Conservation (phyloP, 2,888 invertebrate species). For the Mamestra brassicae region DNA sequence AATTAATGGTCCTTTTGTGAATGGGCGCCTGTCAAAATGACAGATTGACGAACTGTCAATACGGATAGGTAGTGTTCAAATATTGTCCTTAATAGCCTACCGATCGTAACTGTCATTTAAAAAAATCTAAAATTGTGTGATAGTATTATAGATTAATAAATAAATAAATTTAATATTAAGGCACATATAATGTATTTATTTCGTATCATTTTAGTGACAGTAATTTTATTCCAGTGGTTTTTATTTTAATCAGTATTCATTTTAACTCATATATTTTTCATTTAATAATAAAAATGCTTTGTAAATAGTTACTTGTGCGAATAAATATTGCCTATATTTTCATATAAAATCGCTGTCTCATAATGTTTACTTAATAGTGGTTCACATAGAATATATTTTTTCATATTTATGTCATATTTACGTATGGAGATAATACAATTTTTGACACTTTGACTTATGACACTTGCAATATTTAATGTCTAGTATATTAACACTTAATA, state of each 20-base stretch:
- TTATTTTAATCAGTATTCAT: constrained; percentile 83
- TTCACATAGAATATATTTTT: constrained; percentile 86
- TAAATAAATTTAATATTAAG: constrained; percentile 63
- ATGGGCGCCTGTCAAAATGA: constrained; percentile 21
- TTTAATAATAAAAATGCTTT: constrained; percentile 69
- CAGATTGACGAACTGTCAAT: constrained; percentile 51
- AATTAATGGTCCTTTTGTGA: background rate
- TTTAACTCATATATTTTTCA: constrained; percentile 72
- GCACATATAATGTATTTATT: constrained; percentile 69
- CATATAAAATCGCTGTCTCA: constrained; percentile 81
- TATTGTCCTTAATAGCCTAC: constrained; percentile 23
- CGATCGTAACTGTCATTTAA: constrained; percentile 51
- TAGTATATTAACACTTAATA: constrained; percentile 74
- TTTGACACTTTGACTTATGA: constrained; percentile 84
- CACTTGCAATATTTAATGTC: constrained; percentile 85
- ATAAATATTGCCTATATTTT: constrained; percentile 86
- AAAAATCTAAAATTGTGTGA: constrained; percentile 74
- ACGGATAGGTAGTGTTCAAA: constrained; percentile 43
- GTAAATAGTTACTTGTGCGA: constrained; percentile 81
- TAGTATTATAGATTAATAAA: constrained; percentile 76
- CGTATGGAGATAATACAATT: constrained; percentile 63
- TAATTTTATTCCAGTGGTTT: constrained; percentile 76
- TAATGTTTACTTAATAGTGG: constrained; percentile 75
- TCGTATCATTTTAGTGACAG: constrained; percentile 59
- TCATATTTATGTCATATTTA: constrained; percentile 73